Conservation (phyloP, 2,888 invertebrate genomes). For the Phasia obesa region DNA sequence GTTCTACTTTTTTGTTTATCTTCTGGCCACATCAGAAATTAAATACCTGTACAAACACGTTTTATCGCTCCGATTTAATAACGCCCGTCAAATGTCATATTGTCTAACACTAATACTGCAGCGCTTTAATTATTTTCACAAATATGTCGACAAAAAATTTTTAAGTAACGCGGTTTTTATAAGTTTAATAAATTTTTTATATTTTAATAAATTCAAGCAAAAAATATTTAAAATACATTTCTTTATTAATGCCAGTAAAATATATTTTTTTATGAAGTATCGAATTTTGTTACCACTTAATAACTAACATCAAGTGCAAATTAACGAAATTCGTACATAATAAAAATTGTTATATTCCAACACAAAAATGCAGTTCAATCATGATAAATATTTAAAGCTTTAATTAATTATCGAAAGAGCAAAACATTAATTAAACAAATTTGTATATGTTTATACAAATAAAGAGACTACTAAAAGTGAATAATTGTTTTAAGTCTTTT, state of each 20-base stretch:
- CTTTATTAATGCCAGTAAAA: too few relatives aligned
- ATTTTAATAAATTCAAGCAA: conserved; percentile 47
- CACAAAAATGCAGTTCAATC: conserved; percentile 42
- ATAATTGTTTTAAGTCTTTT: too few relatives aligned
- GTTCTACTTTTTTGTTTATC: conserved; percentile 32
- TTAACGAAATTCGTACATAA: conserved; percentile 59
- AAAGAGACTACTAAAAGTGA: background rate
- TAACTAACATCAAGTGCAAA: conserved; percentile 55
- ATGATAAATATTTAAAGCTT: conserved; percentile 45
- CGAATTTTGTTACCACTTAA: conserved; percentile 55
- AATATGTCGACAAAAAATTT: conserved; percentile 2
- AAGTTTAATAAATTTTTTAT: conserved; percentile 28
- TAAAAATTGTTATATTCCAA: conserved; percentile 49
- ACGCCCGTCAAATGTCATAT: conserved; percentile 45
- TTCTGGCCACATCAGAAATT: conserved; percentile 24
- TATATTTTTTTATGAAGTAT: conserved; percentile 1
- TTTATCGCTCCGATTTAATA: conserved; percentile 44
- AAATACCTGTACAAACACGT: conserved; percentile 36
- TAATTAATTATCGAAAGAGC: conserved; percentile 41
- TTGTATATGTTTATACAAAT: background rate
- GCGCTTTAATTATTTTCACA: conserved; percentile 23
- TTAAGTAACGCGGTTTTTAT: conserved; percentile 37
- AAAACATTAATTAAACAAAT: background rate
- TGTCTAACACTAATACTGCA: conserved; percentile 22
- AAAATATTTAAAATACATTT: conserved; percentile 9